Base-by-base conservation (phyloP, 2,888 invertebrate species). In the Apodemia mormo region DNA sequence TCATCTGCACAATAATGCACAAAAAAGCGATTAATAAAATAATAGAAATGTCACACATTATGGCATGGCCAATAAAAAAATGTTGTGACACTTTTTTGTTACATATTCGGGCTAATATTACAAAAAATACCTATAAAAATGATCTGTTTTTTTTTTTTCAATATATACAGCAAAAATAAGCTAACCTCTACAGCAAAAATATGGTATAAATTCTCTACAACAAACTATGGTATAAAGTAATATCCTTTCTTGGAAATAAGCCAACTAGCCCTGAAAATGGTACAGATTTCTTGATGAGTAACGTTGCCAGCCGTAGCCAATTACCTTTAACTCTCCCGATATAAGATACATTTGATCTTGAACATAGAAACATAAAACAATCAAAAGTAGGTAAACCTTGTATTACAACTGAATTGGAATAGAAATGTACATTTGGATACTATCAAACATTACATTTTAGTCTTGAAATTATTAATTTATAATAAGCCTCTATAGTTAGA, bases 261-360 rank as follows among this genome's bases (percentile, higher is more conserved):
- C 77, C 77, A 77, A 74, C 68, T 73, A 68, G 70, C 72, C 74
- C 72, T 68, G 74, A 72, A 71, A 75, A 72, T 76, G 74, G 70
- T 76, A 74, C 76, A 76, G 75, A 77, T 76, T 74, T 72, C 74
- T 74, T 58, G 72, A 70, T 76, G 73, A 75, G 72, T 76, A 74
- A 75, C 76, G 74, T 68, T 68, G 71, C 67, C 69, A 73, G 71
- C 71, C 69, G 70, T 33, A 70, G 68, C 65, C 72, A 76, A 72
- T 74, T 72, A 70, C 68, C 68, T 70, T 70, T 64, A 70, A 67
- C 72, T 68, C 64, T 68, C 72, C 71, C 45, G 70, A 68, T 54
- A 68, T 70, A 67, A 68, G 71, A 58, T 69, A 67, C 67, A 68
- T 66, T 66, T 43, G 49, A 68, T 65, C 72, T 72, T 73, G 72